These are phyloP conservation scores for Percopsis transmontana DNA, from an alignment of 2,113 vertebrate species.

Conservation along the genomic window DNA sequence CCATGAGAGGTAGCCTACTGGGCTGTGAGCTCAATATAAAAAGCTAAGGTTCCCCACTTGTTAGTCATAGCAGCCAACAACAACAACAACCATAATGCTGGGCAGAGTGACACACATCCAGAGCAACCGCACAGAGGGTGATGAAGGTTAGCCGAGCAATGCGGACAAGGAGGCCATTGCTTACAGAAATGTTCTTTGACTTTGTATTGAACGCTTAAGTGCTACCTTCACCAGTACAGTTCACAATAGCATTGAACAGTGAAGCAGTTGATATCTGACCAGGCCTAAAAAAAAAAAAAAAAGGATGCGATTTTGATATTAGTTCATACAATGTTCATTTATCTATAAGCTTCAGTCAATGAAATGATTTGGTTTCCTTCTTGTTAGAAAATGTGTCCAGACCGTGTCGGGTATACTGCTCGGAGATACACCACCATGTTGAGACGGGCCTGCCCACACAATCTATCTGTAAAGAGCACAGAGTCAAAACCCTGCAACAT, in stretches of 20 bases:
- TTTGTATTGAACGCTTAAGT: neutral
- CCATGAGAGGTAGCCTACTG: neutral
- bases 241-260: no score
- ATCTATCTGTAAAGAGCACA: constrained; percentile 52
- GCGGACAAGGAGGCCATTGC: neutral
- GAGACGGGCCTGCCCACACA: constrained; percentile 61
- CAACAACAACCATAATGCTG: neutral
- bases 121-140: neutral
- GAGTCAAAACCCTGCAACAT: constrained; percentile 33
- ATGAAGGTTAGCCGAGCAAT: neutral
- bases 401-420: constrained; percentile 17
- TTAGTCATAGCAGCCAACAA: neutral
- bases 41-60: neutral
- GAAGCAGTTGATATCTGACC: no score
- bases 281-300: no score
- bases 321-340: no score
- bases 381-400: constrained; percentile 2
- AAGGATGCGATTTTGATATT: no score
- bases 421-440: constrained; percentile 23
- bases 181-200: neutral
- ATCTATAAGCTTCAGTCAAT: no score
- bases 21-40: constrained; percentile 9
- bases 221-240: no score
- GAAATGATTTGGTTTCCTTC: constrained; percentile 19
- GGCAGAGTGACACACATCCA: neutral